A percentile compares a stretch with the other conserved stretches of the same genome.
phyloP scores from a whole-genome alignment of 2,113 vertebrate species.

The Peromyscus leucopus region DNA sequence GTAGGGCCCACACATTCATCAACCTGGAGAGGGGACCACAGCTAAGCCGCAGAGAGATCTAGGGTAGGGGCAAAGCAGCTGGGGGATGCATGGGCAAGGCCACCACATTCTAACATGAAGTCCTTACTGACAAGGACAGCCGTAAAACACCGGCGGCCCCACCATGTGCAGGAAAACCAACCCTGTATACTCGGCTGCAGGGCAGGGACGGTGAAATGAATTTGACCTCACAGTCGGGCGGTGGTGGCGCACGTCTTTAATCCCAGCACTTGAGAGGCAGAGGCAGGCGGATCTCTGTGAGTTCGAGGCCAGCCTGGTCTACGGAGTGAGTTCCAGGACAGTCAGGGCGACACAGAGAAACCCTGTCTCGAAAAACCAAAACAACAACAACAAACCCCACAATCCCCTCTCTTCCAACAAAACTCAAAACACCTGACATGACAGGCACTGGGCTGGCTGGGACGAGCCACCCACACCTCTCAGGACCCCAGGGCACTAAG shows the following conservation, averaged over 20 bases:
- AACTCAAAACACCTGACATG: not conserved
- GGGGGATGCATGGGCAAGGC: not conserved
- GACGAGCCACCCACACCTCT: not conserved
- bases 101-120: fast-evolving
- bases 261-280: too few species aligned
- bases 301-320: too few species aligned
- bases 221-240: not conserved
- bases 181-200: not conserved
- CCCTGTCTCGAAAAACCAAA: too few species aligned
- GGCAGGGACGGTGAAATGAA: fast-evolving
- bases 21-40: not conserved
- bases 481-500: not conserved
- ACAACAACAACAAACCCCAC: too few species aligned
- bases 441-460: too few species aligned
- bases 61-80: not conserved
- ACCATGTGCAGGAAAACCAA: fast-evolving
- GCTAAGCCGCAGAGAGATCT: not conserved
- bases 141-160: not conserved
- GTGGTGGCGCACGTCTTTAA: too few species aligned
- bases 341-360: too few species aligned
- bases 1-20: not conserved
- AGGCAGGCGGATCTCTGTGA: too few species aligned
- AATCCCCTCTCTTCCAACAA: not conserved
- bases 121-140: not conserved
- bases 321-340: too few species aligned